Percentiles rank a stretch among this genome's conserved stretches.
These are phyloP conservation scores for Lucilia cuprina DNA, from an alignment of 1,140 invertebrate species.

Conservation along the genomic window DNA sequence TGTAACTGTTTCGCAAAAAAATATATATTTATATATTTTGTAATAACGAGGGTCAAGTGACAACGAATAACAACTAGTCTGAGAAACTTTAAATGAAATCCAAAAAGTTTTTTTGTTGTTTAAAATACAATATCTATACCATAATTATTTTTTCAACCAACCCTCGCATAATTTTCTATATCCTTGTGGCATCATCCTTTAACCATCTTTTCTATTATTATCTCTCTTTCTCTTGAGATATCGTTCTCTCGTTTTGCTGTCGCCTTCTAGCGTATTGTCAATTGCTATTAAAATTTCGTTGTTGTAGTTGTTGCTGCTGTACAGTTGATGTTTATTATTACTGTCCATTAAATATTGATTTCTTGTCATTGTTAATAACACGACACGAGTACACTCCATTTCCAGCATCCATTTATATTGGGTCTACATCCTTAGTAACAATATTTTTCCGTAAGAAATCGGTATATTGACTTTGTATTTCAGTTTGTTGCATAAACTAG, in stretches of 20 bases:
- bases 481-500: too few relatives aligned
- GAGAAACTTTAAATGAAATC: too few relatives aligned
- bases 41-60: not conserved
- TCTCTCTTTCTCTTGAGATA: not conserved
- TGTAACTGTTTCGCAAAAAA: constrained; percentile 21
- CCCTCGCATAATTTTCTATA: not conserved
- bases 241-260: not conserved
- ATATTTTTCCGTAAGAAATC: too few relatives aligned
- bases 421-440: not conserved
- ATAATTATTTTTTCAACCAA: not conserved
- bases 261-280: not conserved
- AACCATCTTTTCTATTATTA: not conserved
- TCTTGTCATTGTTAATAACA: constrained; percentile 10
- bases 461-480: too few relatives aligned
- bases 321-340: not conserved
- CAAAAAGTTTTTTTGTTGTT: too few relatives aligned
- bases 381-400: not conserved
- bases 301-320: not conserved
- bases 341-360: constrained; percentile 11
- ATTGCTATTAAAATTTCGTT: not conserved
- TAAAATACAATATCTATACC: too few relatives aligned
- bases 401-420: not conserved
- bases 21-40: not conserved
- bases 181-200: constrained; percentile 1
- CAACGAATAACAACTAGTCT: not conserved